A percentile compares a stretch with the other conserved stretches of the same genome.
Evolutionary conservation across 2,797 vertebrate species (phyloP).

Genomic region (Telmatherina bonti): DNA sequence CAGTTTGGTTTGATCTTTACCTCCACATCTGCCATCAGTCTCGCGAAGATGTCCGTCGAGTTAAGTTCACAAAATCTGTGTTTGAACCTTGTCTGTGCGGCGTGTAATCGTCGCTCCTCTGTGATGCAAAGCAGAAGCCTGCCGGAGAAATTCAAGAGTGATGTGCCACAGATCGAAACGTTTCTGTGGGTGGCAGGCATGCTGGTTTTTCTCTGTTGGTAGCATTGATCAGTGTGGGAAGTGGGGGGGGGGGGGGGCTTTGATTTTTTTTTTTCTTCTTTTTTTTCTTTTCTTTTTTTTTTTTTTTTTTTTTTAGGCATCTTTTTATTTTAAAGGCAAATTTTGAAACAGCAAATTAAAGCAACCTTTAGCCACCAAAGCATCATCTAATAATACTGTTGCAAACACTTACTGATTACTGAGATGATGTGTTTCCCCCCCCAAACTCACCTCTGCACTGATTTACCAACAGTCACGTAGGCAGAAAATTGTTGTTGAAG

Average conservation of each 20-base stretch:
- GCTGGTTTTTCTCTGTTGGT: conserved; percentile 13
- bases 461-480: conserved; percentile 31
- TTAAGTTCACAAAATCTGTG: conserved; percentile 16
- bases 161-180: neutral
- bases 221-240: conserved; percentile 33
- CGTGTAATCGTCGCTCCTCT: neutral
- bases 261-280: too few relatives aligned
- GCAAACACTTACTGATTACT: neutral
- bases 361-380: conserved; percentile 3
- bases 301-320: neutral
- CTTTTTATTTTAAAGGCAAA: neutral
- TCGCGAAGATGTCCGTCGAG: neutral
- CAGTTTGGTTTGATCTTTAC: conserved; percentile 6
- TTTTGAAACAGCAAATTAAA: neutral
- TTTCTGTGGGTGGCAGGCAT: conserved; percentile 1
- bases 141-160: neutral
- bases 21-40: neutral
- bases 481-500: conserved; percentile 24
- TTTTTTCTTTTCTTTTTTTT: too few relatives aligned
- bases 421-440: conserved; percentile 1
- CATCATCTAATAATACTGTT: neutral
- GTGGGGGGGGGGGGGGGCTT: neutral
- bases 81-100: neutral
- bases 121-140: conserved; percentile 22
- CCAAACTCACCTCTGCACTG: conserved; percentile 18